These are phyloP conservation scores for Drosophila colorata DNA, from an alignment of 2,888 invertebrate genomes.

Conservation along the genomic window DNA sequence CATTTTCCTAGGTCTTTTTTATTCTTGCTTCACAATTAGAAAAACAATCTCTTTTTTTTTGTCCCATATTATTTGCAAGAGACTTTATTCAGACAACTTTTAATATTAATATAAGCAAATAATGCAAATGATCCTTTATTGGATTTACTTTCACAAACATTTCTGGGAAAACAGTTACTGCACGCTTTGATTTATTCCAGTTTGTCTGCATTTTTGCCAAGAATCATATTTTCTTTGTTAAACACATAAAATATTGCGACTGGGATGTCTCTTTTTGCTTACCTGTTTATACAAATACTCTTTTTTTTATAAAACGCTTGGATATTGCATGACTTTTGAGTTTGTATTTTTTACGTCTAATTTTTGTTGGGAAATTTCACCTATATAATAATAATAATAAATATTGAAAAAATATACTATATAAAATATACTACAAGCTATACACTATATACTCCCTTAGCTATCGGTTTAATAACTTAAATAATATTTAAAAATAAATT, in stretches of 20 bases:
- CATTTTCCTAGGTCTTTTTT: constrained; percentile 14
- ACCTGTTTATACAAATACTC: neutral
- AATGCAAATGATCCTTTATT: neutral
- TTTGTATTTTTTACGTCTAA: no score
- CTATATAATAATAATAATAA: no score
- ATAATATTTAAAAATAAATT: no score
- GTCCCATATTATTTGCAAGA: neutral
- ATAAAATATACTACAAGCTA: no score
- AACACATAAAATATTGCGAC: neutral
- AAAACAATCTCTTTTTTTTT: neutral
- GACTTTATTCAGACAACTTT: no score
- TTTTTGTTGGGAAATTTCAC: no score
- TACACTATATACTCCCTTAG: no score
- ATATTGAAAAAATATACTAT: no score
- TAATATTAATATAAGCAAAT: neutral
- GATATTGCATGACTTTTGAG: no score
- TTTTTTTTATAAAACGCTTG: neutral
- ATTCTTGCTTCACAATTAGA: neutral
- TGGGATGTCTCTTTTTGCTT: neutral
- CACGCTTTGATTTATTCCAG: neutral
- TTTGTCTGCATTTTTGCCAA: neutral
- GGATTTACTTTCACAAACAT: neutral
- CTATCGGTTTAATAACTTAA: no score
- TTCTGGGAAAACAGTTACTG: neutral
- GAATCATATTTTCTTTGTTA: no score